Conservation (phyloP, 2,888 invertebrate genomes). For the Parnassius glacialis region DNA sequence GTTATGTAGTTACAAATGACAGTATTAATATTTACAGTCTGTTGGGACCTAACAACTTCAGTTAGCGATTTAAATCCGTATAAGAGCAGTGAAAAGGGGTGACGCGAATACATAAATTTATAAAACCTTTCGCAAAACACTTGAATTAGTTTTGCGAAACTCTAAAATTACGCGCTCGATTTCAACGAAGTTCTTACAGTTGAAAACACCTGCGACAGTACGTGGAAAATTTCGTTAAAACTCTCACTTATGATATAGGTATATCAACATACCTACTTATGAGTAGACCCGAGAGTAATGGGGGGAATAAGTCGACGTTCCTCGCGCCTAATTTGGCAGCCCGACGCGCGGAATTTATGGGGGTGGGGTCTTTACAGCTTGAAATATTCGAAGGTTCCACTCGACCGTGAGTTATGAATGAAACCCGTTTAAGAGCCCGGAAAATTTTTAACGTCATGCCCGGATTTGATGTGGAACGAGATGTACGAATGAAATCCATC, state of each 20-base stretch:
- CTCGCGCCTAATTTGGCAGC: conserved; percentile 81
- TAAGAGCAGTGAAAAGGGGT: conserved; percentile 39
- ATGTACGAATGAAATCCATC: conserved; percentile 27
- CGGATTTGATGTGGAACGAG: conserved; percentile 47
- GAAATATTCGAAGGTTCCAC: conserved; percentile 79
- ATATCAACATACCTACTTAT: conserved; percentile 28
- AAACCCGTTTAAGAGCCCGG: conserved; percentile 79
- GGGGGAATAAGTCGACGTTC: conserved; percentile 71
- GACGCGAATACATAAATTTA: conserved; percentile 24
- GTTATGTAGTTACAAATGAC: conserved; percentile 9
- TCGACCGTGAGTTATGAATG: conserved; percentile 80
- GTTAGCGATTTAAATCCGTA: conserved; percentile 42
- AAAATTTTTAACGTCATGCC: conserved; percentile 73
- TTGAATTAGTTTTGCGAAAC: conserved; percentile 33
- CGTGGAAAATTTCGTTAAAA: conserved; percentile 63
- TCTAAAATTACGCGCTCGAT: conserved; percentile 41
- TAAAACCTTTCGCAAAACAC: conserved; percentile 28
- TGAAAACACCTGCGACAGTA: conserved; percentile 65
- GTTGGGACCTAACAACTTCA: conserved; percentile 5
- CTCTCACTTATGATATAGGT: conserved; percentile 43
- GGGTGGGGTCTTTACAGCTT: conserved; percentile 68
- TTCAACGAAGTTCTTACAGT: conserved; percentile 45
- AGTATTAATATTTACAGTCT: conserved; percentile 19
- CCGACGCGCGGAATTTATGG: conserved; percentile 80
- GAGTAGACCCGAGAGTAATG: conserved; percentile 57